Conservation (phyloP, 64 coral and sea anemone species). For the Actinia tenebrosa region DNA sequence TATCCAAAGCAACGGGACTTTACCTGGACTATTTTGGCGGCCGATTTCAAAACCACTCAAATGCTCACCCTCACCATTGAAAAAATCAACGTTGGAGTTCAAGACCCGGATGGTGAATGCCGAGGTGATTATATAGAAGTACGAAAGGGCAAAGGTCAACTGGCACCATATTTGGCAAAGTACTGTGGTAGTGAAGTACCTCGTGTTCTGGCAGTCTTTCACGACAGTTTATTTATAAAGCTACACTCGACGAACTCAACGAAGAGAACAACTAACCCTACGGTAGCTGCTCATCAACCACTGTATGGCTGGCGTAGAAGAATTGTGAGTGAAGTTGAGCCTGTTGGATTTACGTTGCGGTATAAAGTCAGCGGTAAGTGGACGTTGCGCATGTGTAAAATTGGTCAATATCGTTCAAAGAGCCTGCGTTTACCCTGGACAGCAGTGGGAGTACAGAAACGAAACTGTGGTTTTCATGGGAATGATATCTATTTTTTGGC, state of each 20-base stretch:
- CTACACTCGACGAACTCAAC: constrained; percentile 22
- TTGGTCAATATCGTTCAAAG: neutral
- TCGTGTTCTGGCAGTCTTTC: constrained; percentile 7
- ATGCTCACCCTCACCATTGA: constrained; percentile 26
- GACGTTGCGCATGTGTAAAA: neutral
- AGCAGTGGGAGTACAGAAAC: too few species aligned
- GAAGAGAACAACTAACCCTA: neutral
- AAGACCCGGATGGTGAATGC: constrained; percentile 23
- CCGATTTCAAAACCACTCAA: neutral
- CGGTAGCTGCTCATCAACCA: neutral
- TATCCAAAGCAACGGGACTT: constrained; percentile 26
- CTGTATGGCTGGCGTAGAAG: neutral
- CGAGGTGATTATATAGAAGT: constrained; percentile 35
- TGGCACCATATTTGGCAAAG: constrained; percentile 26
- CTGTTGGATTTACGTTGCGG: neutral
- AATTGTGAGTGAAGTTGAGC: neutral
- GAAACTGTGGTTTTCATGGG: neutral
- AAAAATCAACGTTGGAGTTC: constrained; percentile 17
- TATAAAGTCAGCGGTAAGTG: constrained; percentile 22
- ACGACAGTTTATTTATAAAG: constrained; percentile 27
- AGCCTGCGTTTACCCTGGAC: neutral
- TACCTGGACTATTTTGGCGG: constrained; percentile 28
- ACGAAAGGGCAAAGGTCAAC: constrained; percentile 31
- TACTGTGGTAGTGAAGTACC: constrained; percentile 17
- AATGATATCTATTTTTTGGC: neutral